Evolutionary conservation across 2,113 vertebrate genomes (phyloP).

Genomic region (Tinamus guttatus): DNA sequence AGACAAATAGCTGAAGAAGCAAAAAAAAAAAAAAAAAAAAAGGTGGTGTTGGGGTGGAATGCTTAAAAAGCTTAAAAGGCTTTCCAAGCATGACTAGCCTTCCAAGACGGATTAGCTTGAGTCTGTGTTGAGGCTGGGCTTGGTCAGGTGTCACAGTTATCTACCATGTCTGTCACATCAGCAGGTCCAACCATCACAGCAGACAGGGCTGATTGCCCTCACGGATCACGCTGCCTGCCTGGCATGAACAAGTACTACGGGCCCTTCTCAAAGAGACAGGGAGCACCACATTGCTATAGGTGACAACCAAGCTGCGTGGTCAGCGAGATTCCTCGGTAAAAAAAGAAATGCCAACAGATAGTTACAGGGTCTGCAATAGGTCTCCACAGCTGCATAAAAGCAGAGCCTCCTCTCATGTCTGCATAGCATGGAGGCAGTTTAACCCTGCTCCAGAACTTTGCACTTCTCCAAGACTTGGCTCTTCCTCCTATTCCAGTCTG

Average conservation of each 20-base stretch:
- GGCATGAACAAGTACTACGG: not conserved
- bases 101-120: not conserved
- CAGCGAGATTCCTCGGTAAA: not conserved
- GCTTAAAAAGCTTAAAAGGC: not conserved
- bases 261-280: not conserved
- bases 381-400: not conserved
- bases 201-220: not conserved
- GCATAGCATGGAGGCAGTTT: not conserved
- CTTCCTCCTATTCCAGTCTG: not conserved
- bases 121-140: not conserved
- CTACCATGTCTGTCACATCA: not conserved
- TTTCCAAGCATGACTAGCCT: not conserved
- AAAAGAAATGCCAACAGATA: not conserved
- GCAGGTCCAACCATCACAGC: not conserved
- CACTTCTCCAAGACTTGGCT: not conserved
- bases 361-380: not conserved
- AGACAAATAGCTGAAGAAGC: not conserved
- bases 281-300: not conserved
- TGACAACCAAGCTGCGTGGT: not conserved
- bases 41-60: too few species aligned
- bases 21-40: not conserved
- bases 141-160: not conserved
- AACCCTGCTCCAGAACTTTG: not conserved
- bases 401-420: not conserved
- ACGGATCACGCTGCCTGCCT: not conserved